These are phyloP conservation scores for Pachyseris speciosa DNA, from an alignment of 64 coral and sea anemone genomes.

Conservation along the genomic window DNA sequence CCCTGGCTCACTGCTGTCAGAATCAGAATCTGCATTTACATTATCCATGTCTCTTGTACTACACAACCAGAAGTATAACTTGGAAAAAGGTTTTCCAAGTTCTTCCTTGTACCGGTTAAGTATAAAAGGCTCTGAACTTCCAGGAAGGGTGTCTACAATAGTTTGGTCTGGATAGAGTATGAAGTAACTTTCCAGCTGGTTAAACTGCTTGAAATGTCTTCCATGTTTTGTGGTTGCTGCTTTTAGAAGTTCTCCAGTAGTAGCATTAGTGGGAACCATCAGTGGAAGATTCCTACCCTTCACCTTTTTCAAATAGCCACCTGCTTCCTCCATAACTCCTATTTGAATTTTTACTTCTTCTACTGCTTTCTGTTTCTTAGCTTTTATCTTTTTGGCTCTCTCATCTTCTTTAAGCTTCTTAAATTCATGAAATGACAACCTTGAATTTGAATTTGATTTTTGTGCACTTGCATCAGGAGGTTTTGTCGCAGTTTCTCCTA, in stretches of 20 bases:
- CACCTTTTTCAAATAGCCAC: constrained; percentile 45
- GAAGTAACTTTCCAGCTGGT: constrained; percentile 4
- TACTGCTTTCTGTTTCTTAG: constrained; percentile 9
- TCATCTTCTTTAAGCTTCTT: neutral
- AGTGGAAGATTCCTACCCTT: constrained; percentile 57
- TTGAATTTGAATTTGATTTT: neutral
- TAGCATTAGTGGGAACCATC: constrained; percentile 1
- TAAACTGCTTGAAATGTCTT: constrained; percentile 55
- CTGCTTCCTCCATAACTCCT: constrained; percentile 40
- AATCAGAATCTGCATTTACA: constrained; percentile 24
- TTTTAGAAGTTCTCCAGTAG: constrained; percentile 5
- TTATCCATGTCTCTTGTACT: constrained; percentile 53
- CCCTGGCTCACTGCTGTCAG: constrained; percentile 41
- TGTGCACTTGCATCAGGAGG: neutral
- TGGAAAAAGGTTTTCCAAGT: constrained; percentile 68
- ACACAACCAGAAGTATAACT: constrained; percentile 70
- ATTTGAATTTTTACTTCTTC: constrained; percentile 59
- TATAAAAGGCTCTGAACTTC: constrained; percentile 38
- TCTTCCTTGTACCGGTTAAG: constrained; percentile 66
- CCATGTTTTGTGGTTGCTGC: constrained; percentile 45
- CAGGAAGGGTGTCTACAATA: constrained; percentile 35
- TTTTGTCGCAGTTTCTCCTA: neutral
- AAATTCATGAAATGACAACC: constrained; percentile 22
- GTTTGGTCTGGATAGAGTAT: constrained; percentile 56
- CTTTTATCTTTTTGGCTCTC: constrained; percentile 31